A percentile compares a stretch with the other conserved stretches of the same genome.
Evolutionary conservation across 2,888 invertebrate genomes (phyloP).

Genomic region (Gastracanthus pulcherrimus): DNA sequence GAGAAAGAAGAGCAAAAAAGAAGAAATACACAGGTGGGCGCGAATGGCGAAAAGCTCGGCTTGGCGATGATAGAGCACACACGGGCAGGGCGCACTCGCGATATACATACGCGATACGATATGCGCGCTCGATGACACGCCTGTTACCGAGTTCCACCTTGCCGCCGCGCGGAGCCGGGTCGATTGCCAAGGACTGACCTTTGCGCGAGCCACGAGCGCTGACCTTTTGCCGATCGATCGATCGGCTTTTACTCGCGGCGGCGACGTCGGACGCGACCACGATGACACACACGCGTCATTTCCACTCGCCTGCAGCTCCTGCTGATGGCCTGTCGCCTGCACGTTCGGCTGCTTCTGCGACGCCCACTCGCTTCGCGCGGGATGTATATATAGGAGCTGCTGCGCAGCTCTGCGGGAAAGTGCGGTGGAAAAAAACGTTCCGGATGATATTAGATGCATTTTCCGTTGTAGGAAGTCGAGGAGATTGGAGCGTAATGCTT

Average conservation of each 20-base stretch:
- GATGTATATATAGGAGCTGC: not conserved
- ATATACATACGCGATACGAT: not conserved
- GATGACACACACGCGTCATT: not conserved
- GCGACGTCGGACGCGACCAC: not conserved
- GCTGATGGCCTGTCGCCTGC: not conserved
- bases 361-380: not conserved
- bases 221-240: constrained; percentile 50
- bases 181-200: constrained; percentile 59
- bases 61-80: not conserved
- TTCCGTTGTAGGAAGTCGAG: not conserved
- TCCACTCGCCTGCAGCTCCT: not conserved
- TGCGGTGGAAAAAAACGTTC: not conserved
- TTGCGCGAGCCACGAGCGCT: constrained; percentile 38
- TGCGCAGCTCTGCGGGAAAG: not conserved
- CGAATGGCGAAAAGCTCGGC: not conserved
- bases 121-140: constrained; percentile 5
- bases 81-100: not conserved
- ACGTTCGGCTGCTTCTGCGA: too few species aligned
- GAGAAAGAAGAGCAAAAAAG: not conserved
- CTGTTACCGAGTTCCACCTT: constrained; percentile 17
- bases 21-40: not conserved
- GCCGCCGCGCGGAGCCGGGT: not conserved
- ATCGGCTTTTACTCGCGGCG: constrained; percentile 54
- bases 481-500: not conserved
- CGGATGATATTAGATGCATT: not conserved